These are phyloP conservation scores for Bufo bufo DNA, from an alignment of 2,113 vertebrate species.

Conservation along the genomic window DNA sequence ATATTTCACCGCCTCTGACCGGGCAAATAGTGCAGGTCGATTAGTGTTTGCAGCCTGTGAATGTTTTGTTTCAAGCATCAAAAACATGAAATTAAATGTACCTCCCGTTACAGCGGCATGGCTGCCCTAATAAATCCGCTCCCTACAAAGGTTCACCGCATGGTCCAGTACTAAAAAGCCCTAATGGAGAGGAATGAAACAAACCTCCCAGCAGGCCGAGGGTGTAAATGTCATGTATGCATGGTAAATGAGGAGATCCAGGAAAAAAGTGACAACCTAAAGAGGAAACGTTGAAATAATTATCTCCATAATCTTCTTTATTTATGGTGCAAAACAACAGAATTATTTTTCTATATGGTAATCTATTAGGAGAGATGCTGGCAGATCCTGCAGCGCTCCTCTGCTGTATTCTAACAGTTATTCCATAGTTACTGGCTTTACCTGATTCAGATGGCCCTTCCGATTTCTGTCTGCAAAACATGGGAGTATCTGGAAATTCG, in stretches of 20 bases:
- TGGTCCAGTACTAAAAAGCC: slow-evolving; percentile 17
- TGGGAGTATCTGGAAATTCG: too few species aligned
- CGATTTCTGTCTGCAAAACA: too few species aligned
- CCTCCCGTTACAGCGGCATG: slow-evolving; percentile 9
- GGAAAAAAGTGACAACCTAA: background rate
- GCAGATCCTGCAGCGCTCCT: background rate
- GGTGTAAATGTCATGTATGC: background rate
- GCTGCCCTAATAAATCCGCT: background rate
- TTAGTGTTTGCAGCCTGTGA: slow-evolving; percentile 33
- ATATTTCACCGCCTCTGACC: slow-evolving; percentile 43
- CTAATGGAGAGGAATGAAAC: background rate
- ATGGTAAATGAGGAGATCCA: background rate
- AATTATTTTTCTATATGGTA: background rate
- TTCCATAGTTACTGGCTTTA: background rate
- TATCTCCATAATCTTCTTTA: background rate
- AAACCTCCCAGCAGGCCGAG: background rate
- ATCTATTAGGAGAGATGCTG: background rate
- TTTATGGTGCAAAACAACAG: background rate
- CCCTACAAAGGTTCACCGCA: background rate
- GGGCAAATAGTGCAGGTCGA: background rate
- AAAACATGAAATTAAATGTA: slow-evolving; percentile 37
- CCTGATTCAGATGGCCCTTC: too few species aligned
- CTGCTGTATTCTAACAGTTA: background rate
- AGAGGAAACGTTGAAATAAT: too few species aligned
- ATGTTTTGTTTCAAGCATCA: slow-evolving; percentile 43